Conservation (phyloP, 2,113 vertebrate species). For the Romanogobio albipinnatus region DNA sequence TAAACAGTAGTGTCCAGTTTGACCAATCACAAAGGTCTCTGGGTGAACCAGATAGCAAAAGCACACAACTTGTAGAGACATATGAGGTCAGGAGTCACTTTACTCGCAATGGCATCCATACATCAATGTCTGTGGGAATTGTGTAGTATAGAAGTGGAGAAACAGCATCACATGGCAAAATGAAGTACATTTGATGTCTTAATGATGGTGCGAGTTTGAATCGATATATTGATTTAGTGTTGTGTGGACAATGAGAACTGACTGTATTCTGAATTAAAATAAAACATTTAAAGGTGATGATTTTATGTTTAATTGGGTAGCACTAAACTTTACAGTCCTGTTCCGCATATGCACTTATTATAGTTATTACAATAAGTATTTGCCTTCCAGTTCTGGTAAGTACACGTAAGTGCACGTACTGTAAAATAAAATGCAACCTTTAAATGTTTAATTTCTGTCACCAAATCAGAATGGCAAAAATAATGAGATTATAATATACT, state of each 20-base stretch:
- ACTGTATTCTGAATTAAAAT: neutral
- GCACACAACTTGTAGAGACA: neutral
- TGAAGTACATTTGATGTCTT: neutral
- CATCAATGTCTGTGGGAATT: neutral
- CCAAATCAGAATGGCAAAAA: neutral
- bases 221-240: neutral
- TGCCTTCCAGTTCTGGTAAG: too few relatives aligned
- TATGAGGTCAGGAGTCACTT: neutral
- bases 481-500: neutral
- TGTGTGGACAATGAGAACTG: neutral
- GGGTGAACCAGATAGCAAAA: constrained; percentile 7
- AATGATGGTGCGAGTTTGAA: neutral
- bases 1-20: neutral
- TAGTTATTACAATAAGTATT: too few relatives aligned
- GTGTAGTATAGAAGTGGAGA: neutral
- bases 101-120: constrained; percentile 5
- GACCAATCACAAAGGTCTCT: constrained; percentile 2
- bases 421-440: too few relatives aligned
- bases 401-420: too few relatives aligned
- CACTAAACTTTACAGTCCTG: too few relatives aligned
- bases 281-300: neutral
- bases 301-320: neutral
- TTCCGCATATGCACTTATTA: too few relatives aligned
- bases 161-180: neutral
- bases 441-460: neutral